A percentile compares a stretch with the other conserved stretches of the same genome.
phyloP scores from a whole-genome alignment of 2,888 invertebrate genomes.

The Lycophotia porphyrea region DNA sequence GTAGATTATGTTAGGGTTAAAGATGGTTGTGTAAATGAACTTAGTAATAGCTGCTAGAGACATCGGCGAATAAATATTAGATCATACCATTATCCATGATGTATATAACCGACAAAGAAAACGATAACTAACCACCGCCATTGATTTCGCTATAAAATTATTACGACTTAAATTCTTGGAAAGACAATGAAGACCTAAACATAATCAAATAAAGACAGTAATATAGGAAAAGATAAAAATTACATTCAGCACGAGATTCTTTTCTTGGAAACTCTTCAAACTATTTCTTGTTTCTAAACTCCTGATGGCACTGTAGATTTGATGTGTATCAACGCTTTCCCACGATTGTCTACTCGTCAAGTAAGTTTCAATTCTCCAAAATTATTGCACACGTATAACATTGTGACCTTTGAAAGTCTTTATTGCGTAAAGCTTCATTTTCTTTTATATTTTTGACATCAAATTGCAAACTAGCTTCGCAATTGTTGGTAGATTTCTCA shows the following conservation, averaged over 20 bases:
- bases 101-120: conserved; percentile 29
- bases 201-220: conserved; percentile 49
- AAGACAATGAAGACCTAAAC: conserved; percentile 44
- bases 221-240: conserved; percentile 34
- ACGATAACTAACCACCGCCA: conserved; percentile 23
- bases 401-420: conserved; percentile 52
- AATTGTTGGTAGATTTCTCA: conserved; percentile 49
- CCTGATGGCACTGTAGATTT: conserved; percentile 61
- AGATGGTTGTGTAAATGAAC: neutral
- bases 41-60: neutral
- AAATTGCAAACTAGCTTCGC: conserved; percentile 40
- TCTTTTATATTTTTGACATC: conserved; percentile 40
- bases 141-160: conserved; percentile 42
- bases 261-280: conserved; percentile 46
- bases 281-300: conserved; percentile 43
- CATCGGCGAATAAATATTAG: neutral
- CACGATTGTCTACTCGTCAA: conserved; percentile 61
- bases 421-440: conserved; percentile 40
- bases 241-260: conserved; percentile 23
- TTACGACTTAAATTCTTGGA: conserved; percentile 46
- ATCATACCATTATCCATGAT: conserved; percentile 13
- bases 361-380: conserved; percentile 47
- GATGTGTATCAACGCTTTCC: conserved; percentile 63
- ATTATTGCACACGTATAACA: conserved; percentile 55
- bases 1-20: neutral